These are phyloP conservation scores for Umimayanthus chanpuru DNA, from an alignment of 92 coral and sea anemone genomes.

Conservation along the genomic window DNA sequence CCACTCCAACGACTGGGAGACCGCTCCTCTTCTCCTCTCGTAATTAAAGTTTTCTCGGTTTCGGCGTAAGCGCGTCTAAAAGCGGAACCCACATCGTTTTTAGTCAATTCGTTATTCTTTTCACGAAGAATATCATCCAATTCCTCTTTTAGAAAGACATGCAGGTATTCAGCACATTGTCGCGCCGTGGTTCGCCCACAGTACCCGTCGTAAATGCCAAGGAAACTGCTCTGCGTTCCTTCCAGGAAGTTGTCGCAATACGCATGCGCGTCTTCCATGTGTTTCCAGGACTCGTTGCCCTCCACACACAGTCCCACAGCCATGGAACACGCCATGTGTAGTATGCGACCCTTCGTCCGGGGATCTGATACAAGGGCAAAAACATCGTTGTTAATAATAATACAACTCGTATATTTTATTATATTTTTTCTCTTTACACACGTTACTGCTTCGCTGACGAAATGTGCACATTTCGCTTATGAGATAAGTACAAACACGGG, in stretches of 20 bases:
- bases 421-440: too few relatives aligned
- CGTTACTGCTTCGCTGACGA: too few relatives aligned
- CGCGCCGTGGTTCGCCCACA: constrained; percentile 79
- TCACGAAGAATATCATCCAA: constrained; percentile 49
- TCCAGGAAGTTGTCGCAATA: constrained; percentile 73
- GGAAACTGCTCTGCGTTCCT: constrained; percentile 60
- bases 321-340: constrained; percentile 58
- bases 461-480: too few relatives aligned
- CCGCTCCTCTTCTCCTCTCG: constrained; percentile 70
- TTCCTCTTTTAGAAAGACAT: constrained; percentile 67
- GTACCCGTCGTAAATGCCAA: constrained; percentile 94
- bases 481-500: too few relatives aligned
- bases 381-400: neutral
- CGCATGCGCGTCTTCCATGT: constrained; percentile 74
- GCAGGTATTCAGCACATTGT: constrained; percentile 83
- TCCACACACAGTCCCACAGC: constrained; percentile 88
- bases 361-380: constrained; percentile 55
- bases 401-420: too few relatives aligned
- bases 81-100: constrained; percentile 57
- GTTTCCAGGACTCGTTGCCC: constrained; percentile 76
- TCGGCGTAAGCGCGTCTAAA: constrained; percentile 71
- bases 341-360: constrained; percentile 52
- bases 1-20: constrained; percentile 94
- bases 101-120: constrained; percentile 39
- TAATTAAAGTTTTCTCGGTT: constrained; percentile 69